A percentile compares a stretch with the other conserved stretches of the same genome.
phyloP scores from a whole-genome alignment of 2,888 invertebrate genomes.

The Drosophila rellima region DNA sequence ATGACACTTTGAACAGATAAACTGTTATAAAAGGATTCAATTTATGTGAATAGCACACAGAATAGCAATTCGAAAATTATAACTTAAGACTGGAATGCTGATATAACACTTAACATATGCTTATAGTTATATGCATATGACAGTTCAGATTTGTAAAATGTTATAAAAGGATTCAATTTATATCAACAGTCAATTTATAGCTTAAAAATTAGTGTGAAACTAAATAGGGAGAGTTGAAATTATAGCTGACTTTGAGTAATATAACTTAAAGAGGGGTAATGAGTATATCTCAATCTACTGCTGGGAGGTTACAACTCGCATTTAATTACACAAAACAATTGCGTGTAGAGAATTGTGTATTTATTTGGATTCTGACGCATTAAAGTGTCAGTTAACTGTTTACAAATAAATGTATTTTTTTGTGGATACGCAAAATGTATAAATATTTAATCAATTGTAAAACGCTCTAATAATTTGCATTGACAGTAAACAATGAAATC shows the following conservation, averaged over 20 bases:
- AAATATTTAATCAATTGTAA: constrained; percentile 36
- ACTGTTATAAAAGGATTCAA: constrained; percentile 1
- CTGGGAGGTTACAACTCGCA: neutral
- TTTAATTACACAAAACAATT: neutral
- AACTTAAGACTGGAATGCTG: neutral
- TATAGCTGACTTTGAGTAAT: neutral
- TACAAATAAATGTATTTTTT: constrained; percentile 11
- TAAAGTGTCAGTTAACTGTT: constrained; percentile 10
- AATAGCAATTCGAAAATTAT: neutral
- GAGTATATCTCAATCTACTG: neutral
- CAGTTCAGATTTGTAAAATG: neutral
- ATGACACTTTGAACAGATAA: neutral
- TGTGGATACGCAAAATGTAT: constrained; percentile 6
- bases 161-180: neutral
- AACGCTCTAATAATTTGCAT: neutral
- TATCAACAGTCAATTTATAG: neutral
- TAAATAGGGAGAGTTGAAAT: neutral
- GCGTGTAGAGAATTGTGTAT: neutral
- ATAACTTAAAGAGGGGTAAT: neutral
- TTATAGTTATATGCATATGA: neutral
- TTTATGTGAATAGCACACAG: neutral
- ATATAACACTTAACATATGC: neutral
- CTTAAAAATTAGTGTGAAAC: neutral
- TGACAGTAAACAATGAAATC: constrained; percentile 22
- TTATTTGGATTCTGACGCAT: constrained; percentile 3